Conservation (phyloP, 2,113 vertebrate genomes). For the Seriola rivoliana region DNA sequence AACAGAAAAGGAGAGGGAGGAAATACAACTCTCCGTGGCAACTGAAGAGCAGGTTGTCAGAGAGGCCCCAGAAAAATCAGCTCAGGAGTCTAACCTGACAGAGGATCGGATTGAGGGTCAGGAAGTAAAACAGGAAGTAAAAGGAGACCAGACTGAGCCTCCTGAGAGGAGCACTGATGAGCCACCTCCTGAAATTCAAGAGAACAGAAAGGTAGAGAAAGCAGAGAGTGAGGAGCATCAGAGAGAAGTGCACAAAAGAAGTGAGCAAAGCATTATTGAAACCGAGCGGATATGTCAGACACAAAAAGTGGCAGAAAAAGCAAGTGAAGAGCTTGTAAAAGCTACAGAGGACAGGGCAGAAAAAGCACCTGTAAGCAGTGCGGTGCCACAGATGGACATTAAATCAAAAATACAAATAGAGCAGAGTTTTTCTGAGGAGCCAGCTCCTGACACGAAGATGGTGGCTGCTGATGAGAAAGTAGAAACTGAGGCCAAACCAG, state of each 20-base stretch:
- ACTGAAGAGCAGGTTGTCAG: constrained; percentile 15
- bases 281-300: background rate
- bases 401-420: constrained; percentile 26
- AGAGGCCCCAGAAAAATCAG: constrained; percentile 10
- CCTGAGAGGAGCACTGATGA: constrained; percentile 25
- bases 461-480: constrained; percentile 22
- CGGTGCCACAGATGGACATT: background rate
- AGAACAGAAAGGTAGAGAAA: constrained; percentile 34
- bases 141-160: constrained; percentile 34
- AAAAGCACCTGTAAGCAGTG: background rate
- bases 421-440: background rate
- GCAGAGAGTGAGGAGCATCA: constrained; percentile 26
- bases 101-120: constrained; percentile 31
- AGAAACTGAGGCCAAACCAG: constrained; percentile 16
- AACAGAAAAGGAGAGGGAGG: background rate
- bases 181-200: constrained; percentile 5
- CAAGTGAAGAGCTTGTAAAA: background rate
- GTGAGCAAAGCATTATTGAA: constrained; percentile 11
- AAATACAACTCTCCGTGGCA: background rate
- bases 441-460: constrained; percentile 14
- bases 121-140: constrained; percentile 34
- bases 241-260: constrained; percentile 20
- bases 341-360: constrained; percentile 1
- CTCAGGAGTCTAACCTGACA: constrained; percentile 18
- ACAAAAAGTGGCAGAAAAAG: constrained; percentile 15